Evolutionary conservation across 2,888 invertebrate species (phyloP).

Genomic region (Nemapogon koenigi): DNA sequence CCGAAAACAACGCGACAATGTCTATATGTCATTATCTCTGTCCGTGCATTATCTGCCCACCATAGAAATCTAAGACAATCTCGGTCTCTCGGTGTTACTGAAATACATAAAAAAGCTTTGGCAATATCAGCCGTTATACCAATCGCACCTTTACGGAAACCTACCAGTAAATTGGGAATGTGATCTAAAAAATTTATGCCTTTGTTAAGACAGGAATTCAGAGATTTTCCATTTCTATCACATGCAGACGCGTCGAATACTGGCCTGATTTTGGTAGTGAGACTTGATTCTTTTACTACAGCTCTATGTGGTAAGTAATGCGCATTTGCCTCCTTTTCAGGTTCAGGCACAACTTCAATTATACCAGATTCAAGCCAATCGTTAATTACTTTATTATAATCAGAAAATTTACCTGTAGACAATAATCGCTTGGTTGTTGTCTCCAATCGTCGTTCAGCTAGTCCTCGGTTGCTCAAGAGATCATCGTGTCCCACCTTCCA

Average conservation of each 20-base stretch:
- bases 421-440: slow-evolving; percentile 9
- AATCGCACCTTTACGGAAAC: slow-evolving; percentile 16
- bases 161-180: slow-evolving; percentile 16
- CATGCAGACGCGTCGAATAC: slow-evolving; percentile 23
- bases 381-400: slow-evolving; percentile 10
- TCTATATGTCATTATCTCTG: slow-evolving; percentile 1
- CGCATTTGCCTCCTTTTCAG: slow-evolving; percentile 1
- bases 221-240: slow-evolving; percentile 17
- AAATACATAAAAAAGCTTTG: slow-evolving; percentile 26
- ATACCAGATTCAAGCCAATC: slow-evolving; percentile 8
- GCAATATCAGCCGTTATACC: slow-evolving; percentile 22
- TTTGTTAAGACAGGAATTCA: slow-evolving; percentile 23
- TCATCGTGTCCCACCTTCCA: background rate
- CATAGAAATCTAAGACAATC: slow-evolving; percentile 22
- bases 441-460: slow-evolving; percentile 17
- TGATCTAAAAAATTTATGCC: slow-evolving; percentile 22
- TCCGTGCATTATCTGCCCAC: slow-evolving; percentile 10
- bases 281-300: slow-evolving; percentile 19
- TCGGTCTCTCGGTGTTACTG: slow-evolving; percentile 18
- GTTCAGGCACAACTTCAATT: slow-evolving; percentile 8
- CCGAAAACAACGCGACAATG: slow-evolving; percentile 9
- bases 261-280: slow-evolving; percentile 21
- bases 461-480: background rate
- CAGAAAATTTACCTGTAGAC: background rate
- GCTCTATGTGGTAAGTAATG: slow-evolving; percentile 21